Evolutionary conservation across 1,140 invertebrate species (phyloP), one percentile per base, ranked within the genome.

Genomic region (Oryctes rhinoceros): DNA sequence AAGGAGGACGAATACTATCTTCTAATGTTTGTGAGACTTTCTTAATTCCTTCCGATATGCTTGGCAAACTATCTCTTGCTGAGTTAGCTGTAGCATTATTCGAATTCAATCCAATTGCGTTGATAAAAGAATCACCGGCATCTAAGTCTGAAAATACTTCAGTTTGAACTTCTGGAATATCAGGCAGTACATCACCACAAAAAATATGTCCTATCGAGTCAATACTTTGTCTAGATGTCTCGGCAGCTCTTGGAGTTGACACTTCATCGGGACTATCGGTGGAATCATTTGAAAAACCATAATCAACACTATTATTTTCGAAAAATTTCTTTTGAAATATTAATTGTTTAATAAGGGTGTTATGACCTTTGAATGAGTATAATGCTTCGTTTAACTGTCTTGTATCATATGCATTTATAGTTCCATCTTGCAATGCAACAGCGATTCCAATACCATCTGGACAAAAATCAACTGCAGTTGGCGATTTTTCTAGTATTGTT

Each of bases 401-500:
- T 3, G 84, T 80, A 80, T 88, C 87, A 71, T 86, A 87, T 20
- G 86, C 78, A 53, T 80, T 80, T 3, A 87, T 82, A 67, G 81
- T 82, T 11, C 87, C 87, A 81, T 85, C 82, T 80, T 86, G 86
- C 5, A 83, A 82, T 0, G 81, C 86, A 79, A 86, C 79, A 2
- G 83, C 84, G 9, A 87, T 80, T 49, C 81, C 82, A 7, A 82
- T 78, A 37, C 86, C 86, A 78, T 86, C 84, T 6, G 79, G 82
- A 4, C 82, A 81, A 76, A 87, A 85, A 82, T 88, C 87, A 37
- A 87, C 79, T n/a, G 86, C 83, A 4, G 83, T 83, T 75, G 85
- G 81, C 15, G 83, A 85, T 76, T 84, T 86, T 9, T 84, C 83
- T 3, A 86, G 81, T 24, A 81, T 62, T 39, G 84, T 79, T 75